phyloP scores from a whole-genome alignment of 2,113 vertebrate species.

The Acanthochromis polyacanthus region DNA sequence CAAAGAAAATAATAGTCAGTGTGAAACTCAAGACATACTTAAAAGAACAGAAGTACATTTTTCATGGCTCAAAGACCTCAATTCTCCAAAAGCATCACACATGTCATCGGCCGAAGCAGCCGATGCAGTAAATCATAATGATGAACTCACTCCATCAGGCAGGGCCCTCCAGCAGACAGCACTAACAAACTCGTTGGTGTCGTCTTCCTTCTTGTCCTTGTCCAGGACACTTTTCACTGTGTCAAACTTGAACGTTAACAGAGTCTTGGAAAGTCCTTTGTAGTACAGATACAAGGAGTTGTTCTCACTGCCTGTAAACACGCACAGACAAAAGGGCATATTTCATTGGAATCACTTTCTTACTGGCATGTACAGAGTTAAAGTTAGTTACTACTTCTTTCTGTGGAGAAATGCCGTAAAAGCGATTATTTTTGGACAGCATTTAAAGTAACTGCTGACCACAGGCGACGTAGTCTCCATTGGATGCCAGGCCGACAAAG shows the following conservation, averaged over 20 bases:
- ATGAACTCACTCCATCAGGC: constrained; percentile 93
- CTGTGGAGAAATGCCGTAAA: background rate
- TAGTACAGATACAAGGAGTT: constrained; percentile 99
- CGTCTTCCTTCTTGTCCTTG: constrained; percentile 98
- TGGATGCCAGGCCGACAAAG: constrained; percentile 97
- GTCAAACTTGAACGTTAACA: constrained; percentile 98
- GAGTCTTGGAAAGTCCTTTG: constrained; percentile 98
- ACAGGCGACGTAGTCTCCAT: constrained; percentile 98
- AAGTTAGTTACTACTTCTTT: background rate
- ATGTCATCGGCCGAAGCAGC: too few relatives aligned
- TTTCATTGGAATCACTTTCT: background rate
- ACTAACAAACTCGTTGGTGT: constrained; percentile 99
- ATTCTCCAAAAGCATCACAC: too few relatives aligned
- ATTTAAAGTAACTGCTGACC: constrained; percentile 83
- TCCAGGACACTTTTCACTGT: constrained; percentile 99
- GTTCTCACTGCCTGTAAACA: constrained; percentile 93
- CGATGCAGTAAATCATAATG: too few relatives aligned
- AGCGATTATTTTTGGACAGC: too few relatives aligned
- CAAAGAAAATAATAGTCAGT: background rate
- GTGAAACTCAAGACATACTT: background rate
- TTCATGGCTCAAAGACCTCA: too few relatives aligned
- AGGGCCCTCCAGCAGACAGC: constrained; percentile 98
- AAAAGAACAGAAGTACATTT: too few relatives aligned
- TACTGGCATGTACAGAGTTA: background rate
- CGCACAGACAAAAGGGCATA: background rate